Evolutionary conservation across 2,113 vertebrate genomes (phyloP).

Genomic region (Notiomystis cincta): DNA sequence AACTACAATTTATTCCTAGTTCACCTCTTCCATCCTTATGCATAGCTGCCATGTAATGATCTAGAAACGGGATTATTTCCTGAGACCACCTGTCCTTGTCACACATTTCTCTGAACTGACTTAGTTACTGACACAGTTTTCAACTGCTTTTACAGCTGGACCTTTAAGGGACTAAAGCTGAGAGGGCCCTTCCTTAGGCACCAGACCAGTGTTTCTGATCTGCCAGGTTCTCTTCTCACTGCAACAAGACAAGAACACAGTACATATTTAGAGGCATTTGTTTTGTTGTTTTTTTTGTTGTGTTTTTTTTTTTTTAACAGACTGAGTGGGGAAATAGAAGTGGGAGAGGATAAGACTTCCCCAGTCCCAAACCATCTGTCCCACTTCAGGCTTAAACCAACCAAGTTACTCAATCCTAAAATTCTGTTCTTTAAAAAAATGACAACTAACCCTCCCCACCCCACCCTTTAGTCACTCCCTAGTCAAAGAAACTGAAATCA

Average conservation of each 20-base stretch:
- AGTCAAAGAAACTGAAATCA: slow-evolving; percentile 64
- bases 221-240: slow-evolving; percentile 34
- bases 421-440: slow-evolving; percentile 72
- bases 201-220: slow-evolving; percentile 33
- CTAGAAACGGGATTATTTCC: slow-evolving; percentile 68
- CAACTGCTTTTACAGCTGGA: slow-evolving; percentile 19
- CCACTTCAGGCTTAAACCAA: slow-evolving; percentile 53
- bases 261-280: slow-evolving; percentile 55
- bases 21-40: slow-evolving; percentile 53
- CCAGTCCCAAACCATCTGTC: slow-evolving; percentile 54
- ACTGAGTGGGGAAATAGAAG: slow-evolving; percentile 33
- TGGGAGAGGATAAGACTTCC: slow-evolving; percentile 59
- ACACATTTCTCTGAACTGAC: slow-evolving; percentile 28
- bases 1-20: background rate
- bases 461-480: slow-evolving; percentile 46
- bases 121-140: background rate
- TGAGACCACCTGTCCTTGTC: slow-evolving; percentile 66
- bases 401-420: slow-evolving; percentile 62
- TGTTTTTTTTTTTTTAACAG: background rate
- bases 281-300: background rate
- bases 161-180: slow-evolving; percentile 5
- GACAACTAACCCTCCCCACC: slow-evolving; percentile 67
- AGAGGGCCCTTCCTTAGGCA: slow-evolving; percentile 2
- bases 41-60: slow-evolving; percentile 68
- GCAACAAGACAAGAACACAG: slow-evolving; percentile 57